phyloP scores from a whole-genome alignment of 2,113 vertebrate genomes.

The Hypanus sabinus region DNA sequence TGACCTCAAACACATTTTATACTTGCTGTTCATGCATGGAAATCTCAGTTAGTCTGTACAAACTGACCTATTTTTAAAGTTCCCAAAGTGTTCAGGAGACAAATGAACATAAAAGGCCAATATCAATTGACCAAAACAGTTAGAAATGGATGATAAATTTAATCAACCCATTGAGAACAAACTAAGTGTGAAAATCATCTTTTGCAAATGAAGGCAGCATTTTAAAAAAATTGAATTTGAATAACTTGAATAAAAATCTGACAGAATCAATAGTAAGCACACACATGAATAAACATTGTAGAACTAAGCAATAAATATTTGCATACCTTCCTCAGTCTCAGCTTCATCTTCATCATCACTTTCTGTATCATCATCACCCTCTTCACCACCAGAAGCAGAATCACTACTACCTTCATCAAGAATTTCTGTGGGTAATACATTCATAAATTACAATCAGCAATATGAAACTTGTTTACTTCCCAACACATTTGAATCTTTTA shows the following conservation, averaged over 20 bases:
- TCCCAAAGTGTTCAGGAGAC: neutral
- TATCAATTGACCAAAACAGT: neutral
- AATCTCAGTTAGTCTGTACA: no score
- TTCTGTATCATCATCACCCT: constrained; percentile 70
- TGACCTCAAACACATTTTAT: no score
- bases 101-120: neutral
- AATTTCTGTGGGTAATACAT: constrained; percentile 68
- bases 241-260: neutral
- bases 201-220: neutral
- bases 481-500: neutral
- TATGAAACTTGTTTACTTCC: neutral
- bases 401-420: constrained; percentile 92
- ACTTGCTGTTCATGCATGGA: no score
- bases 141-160: neutral
- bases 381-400: constrained; percentile 72
- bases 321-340: constrained; percentile 51
- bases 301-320: neutral
- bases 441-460: neutral
- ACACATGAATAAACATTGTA: neutral
- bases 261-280: neutral
- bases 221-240: neutral
- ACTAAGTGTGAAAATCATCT: neutral
- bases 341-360: constrained; percentile 62
- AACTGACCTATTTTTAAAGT: neutral
- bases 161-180: neutral